Percentiles rank a stretch among this genome's conserved stretches.
Evolutionary conservation across 2,797 vertebrate species (phyloP).

Genomic region (Falco cherrug): DNA sequence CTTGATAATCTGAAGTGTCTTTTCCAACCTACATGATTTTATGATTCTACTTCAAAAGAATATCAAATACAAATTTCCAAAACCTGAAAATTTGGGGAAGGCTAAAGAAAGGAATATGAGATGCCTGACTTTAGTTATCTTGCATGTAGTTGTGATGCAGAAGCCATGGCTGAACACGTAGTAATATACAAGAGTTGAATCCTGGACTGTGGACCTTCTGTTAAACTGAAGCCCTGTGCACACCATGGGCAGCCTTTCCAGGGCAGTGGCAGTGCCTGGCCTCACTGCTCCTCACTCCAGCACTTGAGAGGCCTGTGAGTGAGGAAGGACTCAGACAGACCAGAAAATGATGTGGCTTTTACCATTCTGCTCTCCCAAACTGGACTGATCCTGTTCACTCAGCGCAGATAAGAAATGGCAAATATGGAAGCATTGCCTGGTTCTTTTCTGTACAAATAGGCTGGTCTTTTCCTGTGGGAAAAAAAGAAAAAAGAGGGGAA

Average conservation of each 20-base stretch:
- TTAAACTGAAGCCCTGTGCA: background rate
- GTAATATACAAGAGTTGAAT: rapidly evolving
- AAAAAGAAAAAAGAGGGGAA: background rate
- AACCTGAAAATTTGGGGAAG: background rate
- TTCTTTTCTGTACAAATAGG: background rate
- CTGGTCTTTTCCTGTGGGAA: background rate
- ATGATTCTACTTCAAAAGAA: background rate
- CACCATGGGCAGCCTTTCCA: background rate
- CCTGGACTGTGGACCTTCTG: background rate
- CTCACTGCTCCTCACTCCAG: background rate
- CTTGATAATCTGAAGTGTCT: background rate
- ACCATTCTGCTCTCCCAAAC: background rate
- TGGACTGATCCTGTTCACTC: background rate
- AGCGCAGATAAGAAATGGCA: background rate
- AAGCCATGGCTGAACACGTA: background rate
- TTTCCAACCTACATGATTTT: background rate
- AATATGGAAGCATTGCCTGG: background rate
- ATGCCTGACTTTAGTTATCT: background rate
- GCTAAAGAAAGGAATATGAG: background rate
- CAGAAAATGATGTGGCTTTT: background rate
- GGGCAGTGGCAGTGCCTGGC: background rate
- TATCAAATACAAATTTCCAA: background rate
- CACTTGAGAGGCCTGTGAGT: background rate
- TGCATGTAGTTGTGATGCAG: background rate
- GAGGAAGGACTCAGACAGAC: background rate